Percentiles rank a stretch among this genome's conserved stretches.
Evolutionary conservation across 2,888 invertebrate species (phyloP).

Genomic region (Apamea sordens): DNA sequence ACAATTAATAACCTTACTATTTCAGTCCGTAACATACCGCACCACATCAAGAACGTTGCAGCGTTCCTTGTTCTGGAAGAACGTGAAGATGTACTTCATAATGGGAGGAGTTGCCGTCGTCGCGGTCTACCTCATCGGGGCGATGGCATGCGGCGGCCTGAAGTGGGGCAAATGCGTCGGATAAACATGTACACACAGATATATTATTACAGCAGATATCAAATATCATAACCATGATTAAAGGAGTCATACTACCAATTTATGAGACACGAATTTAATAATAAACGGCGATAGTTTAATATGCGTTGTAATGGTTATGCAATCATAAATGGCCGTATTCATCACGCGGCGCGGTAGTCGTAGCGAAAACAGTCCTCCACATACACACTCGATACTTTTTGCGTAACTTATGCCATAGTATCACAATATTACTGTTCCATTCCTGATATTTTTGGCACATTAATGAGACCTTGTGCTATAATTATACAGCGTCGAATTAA

Average conservation of each 20-base stretch:
- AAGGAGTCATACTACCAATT: constrained; percentile 29
- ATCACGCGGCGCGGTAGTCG: not conserved
- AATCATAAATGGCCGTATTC: not conserved
- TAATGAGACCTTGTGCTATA: no score
- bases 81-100: constrained; percentile 96
- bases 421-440: not conserved
- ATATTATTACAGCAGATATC: constrained; percentile 46
- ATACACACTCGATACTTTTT: not conserved
- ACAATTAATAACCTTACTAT: constrained; percentile 1
- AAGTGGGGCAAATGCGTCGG: constrained; percentile 93
- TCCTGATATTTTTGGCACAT: not conserved
- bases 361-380: not conserved
- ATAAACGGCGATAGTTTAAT: constrained; percentile 9
- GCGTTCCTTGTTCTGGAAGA: constrained; percentile 97
- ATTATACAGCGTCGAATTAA: not conserved
- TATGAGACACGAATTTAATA: constrained; percentile 34
- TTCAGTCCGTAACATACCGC: constrained; percentile 96
- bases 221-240: constrained; percentile 39
- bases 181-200: constrained; percentile 67
- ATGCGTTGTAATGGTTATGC: constrained; percentile 3
- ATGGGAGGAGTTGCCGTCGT: constrained; percentile 92
- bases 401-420: not conserved
- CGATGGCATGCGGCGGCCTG: constrained; percentile 96
- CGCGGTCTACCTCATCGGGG: constrained; percentile 95
- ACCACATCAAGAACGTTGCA: constrained; percentile 96